These are phyloP conservation scores for Morpho deidamia DNA, from an alignment of 2,888 invertebrate genomes.

Conservation along the genomic window DNA sequence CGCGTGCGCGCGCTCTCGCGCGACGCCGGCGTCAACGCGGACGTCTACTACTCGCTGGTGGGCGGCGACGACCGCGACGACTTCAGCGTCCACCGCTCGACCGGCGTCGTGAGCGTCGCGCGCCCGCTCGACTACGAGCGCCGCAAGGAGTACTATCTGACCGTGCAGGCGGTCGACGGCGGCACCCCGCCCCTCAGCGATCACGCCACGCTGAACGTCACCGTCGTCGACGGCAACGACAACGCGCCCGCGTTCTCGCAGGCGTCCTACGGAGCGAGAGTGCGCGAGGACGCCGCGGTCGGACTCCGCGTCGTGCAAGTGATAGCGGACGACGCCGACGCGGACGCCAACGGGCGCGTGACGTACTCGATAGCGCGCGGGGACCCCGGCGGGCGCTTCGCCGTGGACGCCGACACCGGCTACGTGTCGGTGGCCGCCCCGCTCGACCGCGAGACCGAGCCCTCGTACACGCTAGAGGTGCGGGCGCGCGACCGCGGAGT, in stretches of 20 bases:
- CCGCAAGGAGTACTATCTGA: constrained; percentile 90
- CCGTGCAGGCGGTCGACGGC: constrained; percentile 93
- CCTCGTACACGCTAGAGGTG: constrained; percentile 87
- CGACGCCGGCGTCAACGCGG: constrained; percentile 95
- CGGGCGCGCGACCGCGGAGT: constrained; percentile 89
- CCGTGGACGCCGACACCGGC: constrained; percentile 86
- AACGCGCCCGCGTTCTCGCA: constrained; percentile 91
- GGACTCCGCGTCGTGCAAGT: constrained; percentile 87
- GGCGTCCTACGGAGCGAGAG: constrained; percentile 84
- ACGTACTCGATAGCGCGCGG: constrained; percentile 85
- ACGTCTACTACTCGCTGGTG: constrained; percentile 91
- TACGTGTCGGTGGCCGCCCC: constrained; percentile 84
- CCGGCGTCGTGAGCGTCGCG: constrained; percentile 86
- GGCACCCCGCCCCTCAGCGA: constrained; percentile 93
- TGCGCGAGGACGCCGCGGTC: constrained; percentile 87
- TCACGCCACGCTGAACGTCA: constrained; percentile 91
- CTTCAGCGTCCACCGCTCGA: constrained; percentile 85
- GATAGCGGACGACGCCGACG: constrained; percentile 90
- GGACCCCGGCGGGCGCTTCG: constrained; percentile 87
- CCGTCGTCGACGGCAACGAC: constrained; percentile 91
- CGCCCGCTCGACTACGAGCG: constrained; percentile 93
- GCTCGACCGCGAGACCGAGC: constrained; percentile 90
- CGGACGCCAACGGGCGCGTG: constrained; percentile 87
- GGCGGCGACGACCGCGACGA: constrained; percentile 94
- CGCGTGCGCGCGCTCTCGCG: constrained; percentile 93